A percentile compares a stretch with the other conserved stretches of the same genome.
phyloP scores from a whole-genome alignment of 2,113 vertebrate genomes.

The Psilopsiagon aurifrons region DNA sequence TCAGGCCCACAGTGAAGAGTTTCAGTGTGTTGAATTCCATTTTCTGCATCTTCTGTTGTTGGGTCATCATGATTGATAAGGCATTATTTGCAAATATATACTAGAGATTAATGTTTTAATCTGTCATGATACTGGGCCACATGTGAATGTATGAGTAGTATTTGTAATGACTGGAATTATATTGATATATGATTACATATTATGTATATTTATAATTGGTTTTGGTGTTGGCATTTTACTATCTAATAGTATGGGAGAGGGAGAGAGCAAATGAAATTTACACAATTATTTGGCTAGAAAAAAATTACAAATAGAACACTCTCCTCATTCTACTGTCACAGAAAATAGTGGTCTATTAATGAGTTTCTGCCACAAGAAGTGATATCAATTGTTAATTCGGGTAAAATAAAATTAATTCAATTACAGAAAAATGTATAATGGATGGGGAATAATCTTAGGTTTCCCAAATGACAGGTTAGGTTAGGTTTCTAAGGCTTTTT shows the following conservation, averaged over 20 bases:
- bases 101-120: neutral
- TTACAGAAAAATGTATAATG: neutral
- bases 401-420: neutral
- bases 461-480: neutral
- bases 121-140: neutral
- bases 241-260: neutral
- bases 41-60: neutral
- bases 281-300: neutral
- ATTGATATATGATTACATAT: neutral
- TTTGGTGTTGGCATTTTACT: neutral
- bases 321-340: neutral
- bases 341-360: neutral
- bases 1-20: neutral
- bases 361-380: neutral
- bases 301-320: neutral
- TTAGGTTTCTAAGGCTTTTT: neutral
- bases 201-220: neutral
- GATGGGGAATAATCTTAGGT: neutral
- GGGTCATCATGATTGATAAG: neutral
- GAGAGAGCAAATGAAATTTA: neutral
- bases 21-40: neutral
- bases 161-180: neutral
- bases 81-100: neutral
- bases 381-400: neutral
- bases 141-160: neutral